These are phyloP conservation scores for Agrotis segetum DNA, from an alignment of 2,888 invertebrate genomes.

Conservation along the genomic window DNA sequence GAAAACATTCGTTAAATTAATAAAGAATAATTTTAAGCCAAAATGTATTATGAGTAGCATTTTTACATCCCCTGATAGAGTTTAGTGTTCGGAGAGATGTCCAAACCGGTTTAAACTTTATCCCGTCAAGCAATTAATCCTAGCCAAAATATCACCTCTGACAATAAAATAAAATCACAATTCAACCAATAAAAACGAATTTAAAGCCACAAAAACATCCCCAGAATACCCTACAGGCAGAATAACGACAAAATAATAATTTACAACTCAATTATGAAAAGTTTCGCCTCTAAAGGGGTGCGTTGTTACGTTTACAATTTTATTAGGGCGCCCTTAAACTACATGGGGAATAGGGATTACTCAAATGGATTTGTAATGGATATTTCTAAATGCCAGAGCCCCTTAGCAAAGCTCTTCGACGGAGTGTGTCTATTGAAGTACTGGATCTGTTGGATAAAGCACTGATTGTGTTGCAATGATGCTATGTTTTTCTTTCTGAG, in stretches of 20 bases:
- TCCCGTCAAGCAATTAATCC: not conserved
- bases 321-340: conserved; percentile 71
- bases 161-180: conserved; percentile 18
- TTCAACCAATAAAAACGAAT: conserved; percentile 16
- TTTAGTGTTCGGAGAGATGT: no score
- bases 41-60: no score
- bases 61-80: no score
- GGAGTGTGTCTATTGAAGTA: conserved; percentile 31
- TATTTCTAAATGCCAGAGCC: conserved; percentile 73
- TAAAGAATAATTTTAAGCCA: no score
- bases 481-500: not conserved
- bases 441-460: conserved; percentile 21
- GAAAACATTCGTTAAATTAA: no score
- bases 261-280: conserved; percentile 65
- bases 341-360: conserved; percentile 74
- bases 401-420: conserved; percentile 49
- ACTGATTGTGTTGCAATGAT: not conserved
- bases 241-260: conserved; percentile 59
- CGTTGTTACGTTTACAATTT: conserved; percentile 71
- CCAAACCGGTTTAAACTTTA: no score
- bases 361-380: conserved; percentile 78
- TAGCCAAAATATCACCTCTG: not conserved
- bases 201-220: conserved; percentile 25
- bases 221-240: conserved; percentile 20
- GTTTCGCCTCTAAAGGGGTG: conserved; percentile 57